These are phyloP conservation scores for Troides helena DNA, from an alignment of 2,888 invertebrate species.

Conservation along the genomic window DNA sequence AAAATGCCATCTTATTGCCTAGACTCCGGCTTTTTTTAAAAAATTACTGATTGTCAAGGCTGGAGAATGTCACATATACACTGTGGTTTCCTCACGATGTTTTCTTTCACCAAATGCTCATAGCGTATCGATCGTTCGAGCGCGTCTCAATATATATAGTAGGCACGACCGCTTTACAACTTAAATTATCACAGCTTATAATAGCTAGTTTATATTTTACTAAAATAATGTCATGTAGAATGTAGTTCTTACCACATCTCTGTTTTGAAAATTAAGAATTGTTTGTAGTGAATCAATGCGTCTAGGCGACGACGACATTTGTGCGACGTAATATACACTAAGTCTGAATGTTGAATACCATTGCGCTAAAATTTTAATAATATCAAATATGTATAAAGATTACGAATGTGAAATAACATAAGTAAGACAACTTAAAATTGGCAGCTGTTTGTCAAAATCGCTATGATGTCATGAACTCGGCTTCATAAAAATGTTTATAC, in stretches of 20 bases:
- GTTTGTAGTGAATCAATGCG: slow-evolving; percentile 53
- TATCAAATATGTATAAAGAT: slow-evolving; percentile 5
- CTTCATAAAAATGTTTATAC: neutral
- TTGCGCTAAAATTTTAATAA: slow-evolving; percentile 16
- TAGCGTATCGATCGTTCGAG: too few relatives aligned
- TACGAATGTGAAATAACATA: neutral
- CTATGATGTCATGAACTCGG: too few relatives aligned
- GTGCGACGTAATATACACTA: slow-evolving; percentile 20
- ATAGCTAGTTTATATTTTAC: too few relatives aligned
- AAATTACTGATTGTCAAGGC: too few relatives aligned
- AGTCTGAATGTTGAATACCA: slow-evolving; percentile 19
- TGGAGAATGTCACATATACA: too few relatives aligned
- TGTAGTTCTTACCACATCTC: slow-evolving; percentile 50
- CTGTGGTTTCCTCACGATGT: too few relatives aligned
- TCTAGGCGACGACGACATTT: slow-evolving; percentile 26
- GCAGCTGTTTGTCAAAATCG: slow-evolving; percentile 1
- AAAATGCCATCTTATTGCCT: too few relatives aligned
- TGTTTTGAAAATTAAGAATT: slow-evolving; percentile 60
- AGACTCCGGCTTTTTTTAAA: too few relatives aligned
- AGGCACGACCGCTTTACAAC: too few relatives aligned
- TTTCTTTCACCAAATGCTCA: too few relatives aligned
- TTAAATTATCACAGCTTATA: too few relatives aligned
- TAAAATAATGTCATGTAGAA: neutral
- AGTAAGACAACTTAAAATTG: neutral
- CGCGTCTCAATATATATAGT: too few relatives aligned